phyloP scores from a whole-genome alignment of 2,888 invertebrate species.

The Theristus sp. region DNA sequence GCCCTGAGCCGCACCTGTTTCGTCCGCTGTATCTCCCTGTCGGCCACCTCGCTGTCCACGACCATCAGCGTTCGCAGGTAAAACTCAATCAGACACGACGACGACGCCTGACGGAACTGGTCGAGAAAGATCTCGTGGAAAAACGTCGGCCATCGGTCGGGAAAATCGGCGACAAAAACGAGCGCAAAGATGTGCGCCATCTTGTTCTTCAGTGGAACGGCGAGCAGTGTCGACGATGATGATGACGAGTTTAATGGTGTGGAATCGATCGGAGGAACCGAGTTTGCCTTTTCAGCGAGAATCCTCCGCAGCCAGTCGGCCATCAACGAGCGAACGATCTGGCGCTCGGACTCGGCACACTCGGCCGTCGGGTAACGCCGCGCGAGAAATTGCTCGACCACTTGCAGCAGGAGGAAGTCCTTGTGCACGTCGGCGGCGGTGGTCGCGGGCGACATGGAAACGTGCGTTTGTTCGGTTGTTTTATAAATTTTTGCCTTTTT shows the following conservation, averaged over 20 bases:
- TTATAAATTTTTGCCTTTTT: no score
- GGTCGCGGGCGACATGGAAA: no score
- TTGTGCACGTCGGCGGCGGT: no score
- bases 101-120: not conserved
- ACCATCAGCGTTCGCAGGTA: constrained; percentile 38
- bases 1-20: constrained; percentile 27
- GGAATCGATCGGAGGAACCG: constrained; percentile 6
- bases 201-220: constrained; percentile 39
- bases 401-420: constrained; percentile 34
- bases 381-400: constrained; percentile 31
- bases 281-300: not conserved
- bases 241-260: no score
- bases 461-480: no score
- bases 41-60: constrained; percentile 40
- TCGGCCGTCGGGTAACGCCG: constrained; percentile 9
- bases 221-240: constrained; percentile 28
- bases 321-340: constrained; percentile 12
- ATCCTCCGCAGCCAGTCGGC: constrained; percentile 13
- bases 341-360: constrained; percentile 5
- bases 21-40: constrained; percentile 33
- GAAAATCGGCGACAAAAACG: constrained; percentile 39
- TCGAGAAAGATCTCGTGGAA: constrained; percentile 33
- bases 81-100: constrained; percentile 32
- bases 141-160: constrained; percentile 38
- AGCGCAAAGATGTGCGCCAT: constrained; percentile 39